Percentiles rank a stretch among this genome's conserved stretches.
These are phyloP conservation scores for Thunnus albacares DNA, from an alignment of 2,797 vertebrate genomes.

Conservation along the genomic window DNA sequence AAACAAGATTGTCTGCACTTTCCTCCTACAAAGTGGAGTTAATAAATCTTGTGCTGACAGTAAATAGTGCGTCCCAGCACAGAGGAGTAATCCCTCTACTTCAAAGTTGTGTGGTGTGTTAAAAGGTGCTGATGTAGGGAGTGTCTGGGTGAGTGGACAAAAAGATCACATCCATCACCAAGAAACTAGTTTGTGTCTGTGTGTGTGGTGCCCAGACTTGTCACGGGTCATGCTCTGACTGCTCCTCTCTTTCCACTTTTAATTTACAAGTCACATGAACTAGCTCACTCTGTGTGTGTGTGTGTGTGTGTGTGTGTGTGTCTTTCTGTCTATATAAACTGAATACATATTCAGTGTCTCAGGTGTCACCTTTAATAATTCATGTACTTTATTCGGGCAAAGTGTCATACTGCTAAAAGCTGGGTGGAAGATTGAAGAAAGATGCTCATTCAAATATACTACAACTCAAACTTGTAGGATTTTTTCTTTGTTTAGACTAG, in stretches of 20 bases:
- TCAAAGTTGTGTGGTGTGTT: slow-evolving; percentile 68
- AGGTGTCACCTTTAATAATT: slow-evolving; percentile 3
- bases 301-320: not conserved
- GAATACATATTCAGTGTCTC: not conserved
- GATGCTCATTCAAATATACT: not conserved
- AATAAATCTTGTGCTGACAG: slow-evolving; percentile 78
- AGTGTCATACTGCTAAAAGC: not conserved
- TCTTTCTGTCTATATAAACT: not conserved
- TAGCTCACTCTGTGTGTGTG: slow-evolving; percentile 2
- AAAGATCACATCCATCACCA: slow-evolving; percentile 62
- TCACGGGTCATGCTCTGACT: slow-evolving; percentile 57
- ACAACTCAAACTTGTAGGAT: not conserved
- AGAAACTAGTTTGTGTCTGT: slow-evolving; percentile 5
- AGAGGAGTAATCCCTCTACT: slow-evolving; percentile 62
- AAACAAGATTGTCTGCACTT: slow-evolving; percentile 64
- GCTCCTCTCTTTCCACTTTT: slow-evolving; percentile 19
- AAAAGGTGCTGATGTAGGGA: slow-evolving; percentile 73
- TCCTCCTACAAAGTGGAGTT: slow-evolving; percentile 67
- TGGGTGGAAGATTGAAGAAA: not conserved
- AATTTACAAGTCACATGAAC: slow-evolving; percentile 25
- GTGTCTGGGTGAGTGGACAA: slow-evolving; percentile 58
- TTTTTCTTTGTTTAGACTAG: slow-evolving; percentile 40
- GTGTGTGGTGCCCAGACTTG: slow-evolving; percentile 54
- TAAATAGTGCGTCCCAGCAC: slow-evolving; percentile 58
- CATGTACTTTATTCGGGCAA: not conserved